phyloP scores from a whole-genome alignment of 2,797 vertebrate species.

The Euthynnus affinis region DNA sequence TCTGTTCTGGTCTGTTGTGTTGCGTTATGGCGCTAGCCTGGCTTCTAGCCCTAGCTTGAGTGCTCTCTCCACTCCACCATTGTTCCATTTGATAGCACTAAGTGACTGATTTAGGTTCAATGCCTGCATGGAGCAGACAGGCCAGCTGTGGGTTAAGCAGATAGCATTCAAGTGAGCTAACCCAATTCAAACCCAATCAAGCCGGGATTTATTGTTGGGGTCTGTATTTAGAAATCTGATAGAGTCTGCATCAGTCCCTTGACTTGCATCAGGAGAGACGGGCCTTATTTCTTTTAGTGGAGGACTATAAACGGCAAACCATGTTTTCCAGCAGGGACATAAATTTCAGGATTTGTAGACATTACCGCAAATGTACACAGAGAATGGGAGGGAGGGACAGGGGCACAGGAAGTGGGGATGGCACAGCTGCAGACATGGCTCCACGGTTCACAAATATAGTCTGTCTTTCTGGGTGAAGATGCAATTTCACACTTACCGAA shows the following conservation, averaged over 20 bases:
- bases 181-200: slow-evolving; percentile 89
- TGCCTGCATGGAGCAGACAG: slow-evolving; percentile 88
- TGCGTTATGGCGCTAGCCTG: slow-evolving; percentile 78
- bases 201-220: slow-evolving; percentile 88
- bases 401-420: slow-evolving; percentile 84
- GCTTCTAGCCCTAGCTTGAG: slow-evolving; percentile 80
- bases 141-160: slow-evolving; percentile 91
- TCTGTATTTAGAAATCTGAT: slow-evolving; percentile 91
- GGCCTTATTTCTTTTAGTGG: slow-evolving; percentile 83
- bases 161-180: slow-evolving; percentile 92
- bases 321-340: slow-evolving; percentile 88
- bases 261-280: slow-evolving; percentile 87
- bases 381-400: slow-evolving; percentile 68
- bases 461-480: slow-evolving; percentile 73
- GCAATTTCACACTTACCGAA: slow-evolving; percentile 70
- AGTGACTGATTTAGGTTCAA: slow-evolving; percentile 90
- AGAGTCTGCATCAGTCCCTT: slow-evolving; percentile 88
- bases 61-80: slow-evolving; percentile 84
- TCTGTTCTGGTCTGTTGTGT: slow-evolving; percentile 81
- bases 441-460: slow-evolving; percentile 77
- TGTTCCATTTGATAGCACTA: slow-evolving; percentile 88
- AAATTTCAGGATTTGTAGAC: slow-evolving; percentile 87
- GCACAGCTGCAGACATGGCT: slow-evolving; percentile 74
- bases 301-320: slow-evolving; percentile 87
- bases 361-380: slow-evolving; percentile 87